Base-by-base conservation (phyloP, 1,140 invertebrate genomes). In the Bombyx mandarina region DNA sequence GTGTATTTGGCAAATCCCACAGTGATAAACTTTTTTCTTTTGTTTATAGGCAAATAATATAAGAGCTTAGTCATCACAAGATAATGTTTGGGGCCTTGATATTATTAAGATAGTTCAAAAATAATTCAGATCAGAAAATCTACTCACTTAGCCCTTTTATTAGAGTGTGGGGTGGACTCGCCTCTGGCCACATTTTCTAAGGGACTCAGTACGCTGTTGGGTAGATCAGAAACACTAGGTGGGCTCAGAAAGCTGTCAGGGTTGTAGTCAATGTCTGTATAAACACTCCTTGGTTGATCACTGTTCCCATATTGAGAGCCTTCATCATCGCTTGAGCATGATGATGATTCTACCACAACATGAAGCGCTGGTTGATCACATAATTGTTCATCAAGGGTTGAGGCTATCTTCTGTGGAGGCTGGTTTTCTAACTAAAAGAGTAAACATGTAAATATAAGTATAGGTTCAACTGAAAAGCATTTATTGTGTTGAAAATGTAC, bases 131-230 rank as follows among this genome's bases (percentile, higher is more conserved):
- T 18, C 7, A 35, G 42, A 10, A 4, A 6, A 42, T 42, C 26
- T 18, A 45, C 70, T 65, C 69, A 86, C 83, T 77, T 80, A 45
- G 75, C 67, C 60, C 82, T 82, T 58, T 85, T 87, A 63, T 80
- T 87, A 18, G 79, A 78, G 65, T 87, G 84, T 69, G 84, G 84
- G 35, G 84, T 87, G 48, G 71, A 79, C 52, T 87, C 82, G n/a
- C 82, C 82, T 64, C 79, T 84, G 18, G 78, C 75, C 42, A 86
- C 82, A 86, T 87, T 86, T 62, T 87, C 82, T 56, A 87, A 72
- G 12, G 84, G 82, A 56, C 82, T 86, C 47, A 87, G 62, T 42
- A 87, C 82, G 78, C 73, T 79, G 63, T 79, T 82, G 46, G 80
- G 76, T 55, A 84, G 67, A 43, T 85, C 84, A 73, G 82, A 72